Evolutionary conservation across 2,888 invertebrate genomes (phyloP), one percentile per base, ranked within the genome.

Genomic region (Brenthis daphne): DNA sequence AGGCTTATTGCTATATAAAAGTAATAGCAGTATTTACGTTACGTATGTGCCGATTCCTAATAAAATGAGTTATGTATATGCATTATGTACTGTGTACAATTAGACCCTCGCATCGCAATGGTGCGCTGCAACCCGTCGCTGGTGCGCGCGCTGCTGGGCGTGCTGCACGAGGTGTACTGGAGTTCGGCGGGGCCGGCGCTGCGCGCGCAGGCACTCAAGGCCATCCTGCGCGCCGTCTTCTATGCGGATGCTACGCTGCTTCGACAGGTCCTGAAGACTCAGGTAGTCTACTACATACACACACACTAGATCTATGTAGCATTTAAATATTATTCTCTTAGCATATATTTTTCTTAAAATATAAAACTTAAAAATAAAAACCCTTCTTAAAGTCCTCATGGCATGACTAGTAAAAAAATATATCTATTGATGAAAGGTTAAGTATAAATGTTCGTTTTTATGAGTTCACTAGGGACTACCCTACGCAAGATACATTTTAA

Each of bases 141-240:
- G 75, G 95, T 94, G 61, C 95, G 96, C 79, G 97, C 98, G 55
- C 93, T 99, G 72, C 98, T 99, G 88, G 97, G 97, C 56, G 98
- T 99, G 37, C 94, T 99, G 57, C 99, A 99, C 89, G 99, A 99
- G 93, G 99, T 99, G 67, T 99, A 99, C 92, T 98, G 98, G 87
- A 98, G 98, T 79, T 99, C 99, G 72, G 99, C 99, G 66, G 99
- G 99, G 11, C 99, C 99, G 43, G 97, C 99, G 71, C 98, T 99
- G 43, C 96, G 99, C 78, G 98, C 98, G 90, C 99, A 99, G 90
- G 99, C 99, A 83, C 94, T 99, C 72, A 96, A 98, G 82, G 99
- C 99, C 6, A 94, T 99, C 71, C 94, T 99, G 67, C 95, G 99
- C 72, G 99, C 99, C 96, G 97, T 99, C 4, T 99, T 97, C 92